These are phyloP conservation scores for Heliconius aoede DNA, from an alignment of 2,888 invertebrate genomes.

Conservation along the genomic window DNA sequence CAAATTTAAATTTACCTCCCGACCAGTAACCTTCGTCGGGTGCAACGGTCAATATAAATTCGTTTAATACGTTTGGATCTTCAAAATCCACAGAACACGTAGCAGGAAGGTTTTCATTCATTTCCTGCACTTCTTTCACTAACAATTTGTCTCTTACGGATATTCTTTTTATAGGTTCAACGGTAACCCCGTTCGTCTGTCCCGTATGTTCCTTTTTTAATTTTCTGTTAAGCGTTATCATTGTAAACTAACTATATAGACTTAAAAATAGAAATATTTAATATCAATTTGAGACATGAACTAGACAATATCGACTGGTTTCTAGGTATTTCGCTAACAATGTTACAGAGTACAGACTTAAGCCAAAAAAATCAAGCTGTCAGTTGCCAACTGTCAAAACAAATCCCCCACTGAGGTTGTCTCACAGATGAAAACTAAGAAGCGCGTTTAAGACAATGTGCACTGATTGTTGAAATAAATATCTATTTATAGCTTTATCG, in stretches of 20 bases:
- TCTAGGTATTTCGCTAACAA: constrained; percentile 19
- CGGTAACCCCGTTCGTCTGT: constrained; percentile 67
- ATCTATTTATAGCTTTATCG: not conserved
- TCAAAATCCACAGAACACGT: constrained; percentile 92
- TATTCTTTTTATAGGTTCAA: constrained; percentile 82
- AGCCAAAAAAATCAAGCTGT: constrained; percentile 29
- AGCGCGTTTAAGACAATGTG: not conserved
- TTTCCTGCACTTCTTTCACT: constrained; percentile 92
- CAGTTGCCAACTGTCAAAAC: constrained; percentile 34
- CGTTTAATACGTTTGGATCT: constrained; percentile 91
- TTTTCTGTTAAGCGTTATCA: constrained; percentile 90
- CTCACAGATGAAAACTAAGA: not conserved
- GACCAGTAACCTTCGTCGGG: constrained; percentile 96
- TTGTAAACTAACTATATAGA: constrained; percentile 59
- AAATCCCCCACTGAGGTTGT: constrained; percentile 16
- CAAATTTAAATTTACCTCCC: constrained; percentile 93
- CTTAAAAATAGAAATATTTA: constrained; percentile 37
- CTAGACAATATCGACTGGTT: constrained; percentile 26
- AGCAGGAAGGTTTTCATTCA: constrained; percentile 92
- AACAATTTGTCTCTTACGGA: constrained; percentile 91
- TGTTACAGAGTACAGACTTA: constrained; percentile 8
- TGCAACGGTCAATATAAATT: constrained; percentile 89
- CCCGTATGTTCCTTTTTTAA: constrained; percentile 86
- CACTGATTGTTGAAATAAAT: too few relatives aligned
- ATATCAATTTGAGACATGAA: constrained; percentile 30